Conservation (phyloP, 2,888 invertebrate genomes). For the Chrysolina haemoptera region DNA sequence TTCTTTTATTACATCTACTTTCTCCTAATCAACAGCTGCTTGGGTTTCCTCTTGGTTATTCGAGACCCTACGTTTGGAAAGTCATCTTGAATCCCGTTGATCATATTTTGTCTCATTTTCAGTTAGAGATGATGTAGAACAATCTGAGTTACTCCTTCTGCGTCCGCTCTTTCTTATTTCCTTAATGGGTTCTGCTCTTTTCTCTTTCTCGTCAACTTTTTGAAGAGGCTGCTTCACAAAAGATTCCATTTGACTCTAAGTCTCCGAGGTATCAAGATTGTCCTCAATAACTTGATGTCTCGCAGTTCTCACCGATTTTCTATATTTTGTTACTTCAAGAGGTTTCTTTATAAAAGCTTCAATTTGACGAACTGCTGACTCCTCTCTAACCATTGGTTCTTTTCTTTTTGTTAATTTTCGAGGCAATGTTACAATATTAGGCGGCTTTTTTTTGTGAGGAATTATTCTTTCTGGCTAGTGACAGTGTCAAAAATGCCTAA, state of each 20-base stretch:
- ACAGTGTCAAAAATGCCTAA: no score
- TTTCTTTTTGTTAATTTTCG: conserved; percentile 4
- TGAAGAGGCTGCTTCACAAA: conserved; percentile 37
- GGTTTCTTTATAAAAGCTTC: conserved; percentile 45
- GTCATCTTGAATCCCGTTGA: conserved; percentile 1
- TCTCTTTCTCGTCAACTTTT: not conserved
- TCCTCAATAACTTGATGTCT: conserved; percentile 16
- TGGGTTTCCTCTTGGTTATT: not conserved
- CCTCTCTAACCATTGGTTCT: not conserved
- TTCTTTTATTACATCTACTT: conserved; percentile 14
- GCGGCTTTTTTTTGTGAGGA: conserved; percentile 37
- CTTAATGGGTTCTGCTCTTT: conserved; percentile 4
- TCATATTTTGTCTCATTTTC: not conserved
- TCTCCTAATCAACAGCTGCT: not conserved
- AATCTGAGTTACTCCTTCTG: conserved; percentile 17
- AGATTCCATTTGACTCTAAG: conserved; percentile 44
- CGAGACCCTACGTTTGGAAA: conserved; percentile 18
- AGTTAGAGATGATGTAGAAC: not conserved
- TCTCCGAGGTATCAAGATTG: conserved; percentile 28
- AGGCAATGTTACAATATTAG: conserved; percentile 11
- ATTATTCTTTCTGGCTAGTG: no score
- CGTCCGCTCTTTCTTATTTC: not conserved
- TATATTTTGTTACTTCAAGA: conserved; percentile 25
- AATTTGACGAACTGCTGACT: conserved; percentile 29
- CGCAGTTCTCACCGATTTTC: conserved; percentile 23